A percentile compares a stretch with the other conserved stretches of the same genome.
These are phyloP conservation scores for Pachyseris speciosa DNA, from an alignment of 64 coral and sea anemone species.

Conservation along the genomic window DNA sequence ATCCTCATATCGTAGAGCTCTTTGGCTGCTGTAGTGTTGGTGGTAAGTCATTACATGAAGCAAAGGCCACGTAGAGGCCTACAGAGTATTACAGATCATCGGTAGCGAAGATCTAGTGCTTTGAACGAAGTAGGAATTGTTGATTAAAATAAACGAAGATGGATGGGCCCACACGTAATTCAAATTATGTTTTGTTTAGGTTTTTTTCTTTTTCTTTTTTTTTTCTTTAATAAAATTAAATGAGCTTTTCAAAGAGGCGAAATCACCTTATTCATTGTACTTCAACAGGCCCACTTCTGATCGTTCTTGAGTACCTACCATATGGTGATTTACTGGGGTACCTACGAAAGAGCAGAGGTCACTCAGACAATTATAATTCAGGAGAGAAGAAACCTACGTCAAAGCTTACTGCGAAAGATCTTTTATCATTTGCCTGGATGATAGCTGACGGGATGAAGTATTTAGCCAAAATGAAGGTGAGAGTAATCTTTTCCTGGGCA, in stretches of 20 bases:
- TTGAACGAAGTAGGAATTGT: no score
- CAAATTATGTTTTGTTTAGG: neutral
- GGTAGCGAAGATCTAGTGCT: no score
- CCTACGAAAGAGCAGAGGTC: conserved; percentile 74
- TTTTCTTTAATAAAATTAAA: no score
- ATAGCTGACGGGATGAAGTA: conserved; percentile 87
- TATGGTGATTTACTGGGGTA: conserved; percentile 86
- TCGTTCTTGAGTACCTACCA: conserved; percentile 75
- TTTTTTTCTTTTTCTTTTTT: neutral
- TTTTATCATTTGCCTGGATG: conserved; percentile 84
- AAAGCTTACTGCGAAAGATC: conserved; percentile 49
- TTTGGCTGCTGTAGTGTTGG: conserved; percentile 47
- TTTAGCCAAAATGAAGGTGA: conserved; percentile 77
- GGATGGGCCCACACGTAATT: neutral
- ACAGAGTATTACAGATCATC: no score
- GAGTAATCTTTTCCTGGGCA: no score
- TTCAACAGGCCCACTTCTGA: conserved; percentile 53
- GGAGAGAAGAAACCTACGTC: conserved; percentile 69
- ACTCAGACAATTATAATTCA: conserved; percentile 61
- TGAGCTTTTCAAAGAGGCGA: no score
- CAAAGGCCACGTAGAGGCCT: no score
- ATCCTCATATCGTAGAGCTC: conserved; percentile 54
- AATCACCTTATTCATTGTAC: neutral
- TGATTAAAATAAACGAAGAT: neutral
- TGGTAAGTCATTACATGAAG: neutral